Conservation (phyloP, 2,888 invertebrate species). For the Caenorhabditis drosophilae region DNA sequence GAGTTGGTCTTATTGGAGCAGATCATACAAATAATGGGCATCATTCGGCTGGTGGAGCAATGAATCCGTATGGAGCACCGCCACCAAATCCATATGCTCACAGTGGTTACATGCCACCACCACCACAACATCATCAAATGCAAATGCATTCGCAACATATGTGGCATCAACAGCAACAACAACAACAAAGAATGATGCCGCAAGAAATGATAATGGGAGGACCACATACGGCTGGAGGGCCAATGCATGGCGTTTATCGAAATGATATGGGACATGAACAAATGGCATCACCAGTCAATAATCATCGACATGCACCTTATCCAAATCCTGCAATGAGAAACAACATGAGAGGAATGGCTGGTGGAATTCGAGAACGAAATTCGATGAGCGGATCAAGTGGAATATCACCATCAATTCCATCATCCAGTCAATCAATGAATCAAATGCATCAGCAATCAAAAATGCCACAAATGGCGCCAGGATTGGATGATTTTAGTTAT, state of each 20-base stretch:
- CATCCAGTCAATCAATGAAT: slow-evolving; percentile 15
- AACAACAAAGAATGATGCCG: slow-evolving; percentile 35
- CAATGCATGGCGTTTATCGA: slow-evolving; percentile 36
- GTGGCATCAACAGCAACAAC: slow-evolving; percentile 20
- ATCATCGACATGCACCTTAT: slow-evolving; percentile 34
- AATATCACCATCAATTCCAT: slow-evolving; percentile 10
- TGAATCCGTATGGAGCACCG: slow-evolving; percentile 21
- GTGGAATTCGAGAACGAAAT: slow-evolving; percentile 19
- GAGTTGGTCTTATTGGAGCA: slow-evolving; percentile 29
- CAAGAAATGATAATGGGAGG: slow-evolving; percentile 42
- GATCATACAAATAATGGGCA: neutral
- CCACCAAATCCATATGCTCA: slow-evolving; percentile 10
- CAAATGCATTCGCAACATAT: neutral
- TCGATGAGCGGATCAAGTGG: slow-evolving; percentile 22
- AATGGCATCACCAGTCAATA: slow-evolving; percentile 29
- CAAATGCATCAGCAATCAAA: slow-evolving; percentile 10
- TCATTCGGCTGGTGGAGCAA: neutral
- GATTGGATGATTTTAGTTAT: slow-evolving; percentile 26
- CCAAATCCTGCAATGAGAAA: slow-evolving; percentile 27
- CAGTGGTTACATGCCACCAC: slow-evolving; percentile 17
- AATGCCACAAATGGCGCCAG: slow-evolving; percentile 1
- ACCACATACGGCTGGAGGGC: slow-evolving; percentile 20
- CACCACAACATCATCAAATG: slow-evolving; percentile 24
- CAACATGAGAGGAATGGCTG: slow-evolving; percentile 22
- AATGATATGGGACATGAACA: slow-evolving; percentile 29